Conservation (phyloP, 2,888 invertebrate genomes). For the Apamea monoglypha region DNA sequence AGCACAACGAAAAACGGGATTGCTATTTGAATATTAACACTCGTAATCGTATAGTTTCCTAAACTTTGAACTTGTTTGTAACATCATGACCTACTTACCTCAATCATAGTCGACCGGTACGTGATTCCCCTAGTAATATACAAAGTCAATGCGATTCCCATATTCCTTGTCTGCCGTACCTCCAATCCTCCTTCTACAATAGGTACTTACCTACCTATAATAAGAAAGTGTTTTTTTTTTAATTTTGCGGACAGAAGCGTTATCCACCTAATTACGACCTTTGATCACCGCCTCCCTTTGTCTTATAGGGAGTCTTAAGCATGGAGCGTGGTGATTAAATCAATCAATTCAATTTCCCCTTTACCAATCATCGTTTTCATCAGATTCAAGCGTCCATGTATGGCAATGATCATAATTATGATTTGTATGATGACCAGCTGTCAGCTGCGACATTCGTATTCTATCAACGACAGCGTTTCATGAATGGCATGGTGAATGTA, state of each 20-base stretch:
- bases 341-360: neutral
- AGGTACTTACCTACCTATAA: neutral
- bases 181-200: neutral
- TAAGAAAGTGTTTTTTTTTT: no score
- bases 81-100: constrained; percentile 8
- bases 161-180: neutral
- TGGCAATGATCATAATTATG: neutral
- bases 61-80: neutral
- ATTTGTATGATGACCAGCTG: neutral
- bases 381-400: neutral
- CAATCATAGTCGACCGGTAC: neutral
- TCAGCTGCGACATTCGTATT: neutral
- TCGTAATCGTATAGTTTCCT: neutral
- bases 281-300: neutral
- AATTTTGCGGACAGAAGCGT: neutral
- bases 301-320: neutral
- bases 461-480: neutral
- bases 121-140: no score
- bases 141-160: neutral
- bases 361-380: neutral
- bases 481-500: neutral
- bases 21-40: neutral
- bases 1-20: neutral
- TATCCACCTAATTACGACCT: neutral
- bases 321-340: neutral